These are phyloP conservation scores for Oligia strigilis DNA, from an alignment of 2,888 invertebrate genomes.

Conservation along the genomic window DNA sequence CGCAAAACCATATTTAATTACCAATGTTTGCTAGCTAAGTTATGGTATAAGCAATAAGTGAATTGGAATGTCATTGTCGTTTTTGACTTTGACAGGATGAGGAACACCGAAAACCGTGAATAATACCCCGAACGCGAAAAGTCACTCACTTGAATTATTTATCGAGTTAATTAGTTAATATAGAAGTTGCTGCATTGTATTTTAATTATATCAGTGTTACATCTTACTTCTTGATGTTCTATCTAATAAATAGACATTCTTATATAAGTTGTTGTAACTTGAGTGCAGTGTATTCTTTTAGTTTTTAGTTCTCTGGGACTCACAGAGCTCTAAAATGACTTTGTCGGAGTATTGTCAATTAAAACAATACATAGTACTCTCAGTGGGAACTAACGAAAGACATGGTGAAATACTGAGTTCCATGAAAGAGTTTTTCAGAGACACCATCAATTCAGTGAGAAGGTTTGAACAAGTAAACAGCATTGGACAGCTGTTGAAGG, in stretches of 20 bases:
- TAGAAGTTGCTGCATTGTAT: background rate
- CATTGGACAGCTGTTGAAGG: conserved; percentile 78
- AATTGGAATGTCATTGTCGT: conserved; percentile 25
- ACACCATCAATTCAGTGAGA: conserved; percentile 83
- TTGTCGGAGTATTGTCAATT: conserved; percentile 78
- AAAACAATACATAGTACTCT: conserved; percentile 76
- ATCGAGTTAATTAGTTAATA: background rate
- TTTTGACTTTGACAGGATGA: conserved; percentile 14
- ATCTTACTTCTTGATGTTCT: background rate
- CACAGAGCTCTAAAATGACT: conserved; percentile 73
- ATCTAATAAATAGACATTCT: background rate
- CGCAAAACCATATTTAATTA: background rate
- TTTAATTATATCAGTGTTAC: background rate
- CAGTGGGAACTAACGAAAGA: conserved; percentile 74
- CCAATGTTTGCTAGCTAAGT: background rate
- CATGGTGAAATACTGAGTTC: conserved; percentile 75
- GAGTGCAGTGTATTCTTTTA: conserved; percentile 9
- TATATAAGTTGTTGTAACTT: background rate
- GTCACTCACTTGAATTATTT: background rate
- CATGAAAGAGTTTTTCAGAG: conserved; percentile 80
- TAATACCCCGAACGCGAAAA: no score
- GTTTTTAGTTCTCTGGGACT: background rate
- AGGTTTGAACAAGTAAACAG: conserved; percentile 81
- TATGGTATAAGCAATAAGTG: background rate
- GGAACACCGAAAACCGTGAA: background rate